A percentile compares a stretch with the other conserved stretches of the same genome.
Conservation (phyloP, 1,140 invertebrate species). For the Neodiprion virginianus region DNA sequence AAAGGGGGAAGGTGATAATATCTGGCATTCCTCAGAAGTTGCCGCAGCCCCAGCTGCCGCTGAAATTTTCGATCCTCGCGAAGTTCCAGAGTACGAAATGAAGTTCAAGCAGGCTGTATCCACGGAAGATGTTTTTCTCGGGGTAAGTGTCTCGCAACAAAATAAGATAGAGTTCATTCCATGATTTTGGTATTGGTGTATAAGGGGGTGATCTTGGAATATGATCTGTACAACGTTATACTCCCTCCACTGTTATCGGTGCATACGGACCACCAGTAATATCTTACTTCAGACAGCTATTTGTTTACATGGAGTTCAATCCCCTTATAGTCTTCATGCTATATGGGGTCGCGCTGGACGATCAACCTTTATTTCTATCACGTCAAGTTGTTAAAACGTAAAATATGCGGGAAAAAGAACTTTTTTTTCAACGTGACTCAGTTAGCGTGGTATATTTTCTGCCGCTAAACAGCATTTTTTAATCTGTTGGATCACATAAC, state of each 20-base stretch:
- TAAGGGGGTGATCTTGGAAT: neutral
- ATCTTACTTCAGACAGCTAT: no score
- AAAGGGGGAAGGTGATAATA: constrained; percentile 50
- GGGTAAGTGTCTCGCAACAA: constrained; percentile 59
- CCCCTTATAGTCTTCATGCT: no score
- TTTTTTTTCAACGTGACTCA: no score
- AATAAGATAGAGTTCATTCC: neutral
- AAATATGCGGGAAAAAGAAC: no score
- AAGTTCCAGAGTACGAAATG: constrained; percentile 80
- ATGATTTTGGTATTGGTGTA: no score
- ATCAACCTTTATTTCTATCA: no score
- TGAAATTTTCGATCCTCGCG: constrained; percentile 69
- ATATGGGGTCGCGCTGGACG: no score
- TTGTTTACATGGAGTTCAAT: no score
- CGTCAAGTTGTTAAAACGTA: no score
- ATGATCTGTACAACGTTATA: neutral
- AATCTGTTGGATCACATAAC: neutral
- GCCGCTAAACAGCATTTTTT: neutral
- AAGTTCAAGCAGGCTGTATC: constrained; percentile 84
- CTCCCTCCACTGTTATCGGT: no score
- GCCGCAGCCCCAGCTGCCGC: constrained; percentile 44
- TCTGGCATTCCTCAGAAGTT: constrained; percentile 67
- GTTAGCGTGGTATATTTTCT: neutral
- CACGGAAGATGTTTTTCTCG: constrained; percentile 85
- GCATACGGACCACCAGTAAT: no score